These are phyloP conservation scores for Cyrtonyx montezumae DNA, from an alignment of 2,113 vertebrate genomes.

Conservation along the genomic window DNA sequence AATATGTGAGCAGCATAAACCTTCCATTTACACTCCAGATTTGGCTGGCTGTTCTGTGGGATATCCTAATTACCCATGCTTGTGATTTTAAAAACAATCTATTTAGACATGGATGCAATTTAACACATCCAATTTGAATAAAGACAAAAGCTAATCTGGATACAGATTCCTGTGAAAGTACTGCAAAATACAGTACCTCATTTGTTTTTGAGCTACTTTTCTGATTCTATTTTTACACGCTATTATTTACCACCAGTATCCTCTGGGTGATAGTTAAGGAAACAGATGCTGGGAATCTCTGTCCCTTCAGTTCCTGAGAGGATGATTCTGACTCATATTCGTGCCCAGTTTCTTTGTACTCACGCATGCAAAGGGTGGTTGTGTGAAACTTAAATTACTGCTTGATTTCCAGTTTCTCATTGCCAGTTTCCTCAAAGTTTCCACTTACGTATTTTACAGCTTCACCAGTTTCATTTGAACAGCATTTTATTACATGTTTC, in stretches of 20 bases:
- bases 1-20: not conserved
- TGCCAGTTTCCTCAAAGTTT: constrained; percentile 95
- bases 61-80: constrained; percentile 13
- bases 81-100: constrained; percentile 25
- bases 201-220: constrained; percentile 74
- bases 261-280: constrained; percentile 93
- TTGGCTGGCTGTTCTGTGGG: not conserved
- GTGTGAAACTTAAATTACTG: constrained; percentile 84
- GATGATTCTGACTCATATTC: constrained; percentile 84
- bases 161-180: constrained; percentile 8
- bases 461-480: constrained; percentile 78
- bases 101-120: constrained; percentile 28
- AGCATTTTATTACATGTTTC: constrained; percentile 75
- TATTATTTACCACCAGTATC: constrained; percentile 92
- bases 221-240: constrained; percentile 90
- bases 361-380: constrained; percentile 86
- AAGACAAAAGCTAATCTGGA: constrained; percentile 21
- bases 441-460: constrained; percentile 92
- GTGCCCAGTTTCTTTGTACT: constrained; percentile 88
- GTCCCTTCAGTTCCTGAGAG: constrained; percentile 89
- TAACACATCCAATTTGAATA: constrained; percentile 25
- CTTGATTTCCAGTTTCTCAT: constrained; percentile 87
- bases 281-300: constrained; percentile 97
- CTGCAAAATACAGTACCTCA: constrained; percentile 32
- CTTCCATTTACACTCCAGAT: not conserved